Conservation (phyloP, 2,797 vertebrate species). For the Clarias laeviceps region DNA sequence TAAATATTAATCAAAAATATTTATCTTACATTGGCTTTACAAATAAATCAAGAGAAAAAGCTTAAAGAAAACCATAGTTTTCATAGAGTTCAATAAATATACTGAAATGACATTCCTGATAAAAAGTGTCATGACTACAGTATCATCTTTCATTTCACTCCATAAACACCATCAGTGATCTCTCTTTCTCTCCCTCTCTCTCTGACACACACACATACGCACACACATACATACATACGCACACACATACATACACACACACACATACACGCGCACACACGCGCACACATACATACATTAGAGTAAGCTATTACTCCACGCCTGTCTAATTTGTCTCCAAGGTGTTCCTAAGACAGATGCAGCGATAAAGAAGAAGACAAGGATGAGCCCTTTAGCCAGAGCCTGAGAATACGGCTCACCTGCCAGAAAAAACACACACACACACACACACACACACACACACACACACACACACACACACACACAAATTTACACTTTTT, state of each 20-base stretch:
- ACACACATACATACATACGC: neutral
- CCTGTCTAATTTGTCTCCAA: constrained; percentile 77
- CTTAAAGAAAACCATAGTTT: neutral
- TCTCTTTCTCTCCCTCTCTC: neutral
- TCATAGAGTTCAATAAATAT: neutral
- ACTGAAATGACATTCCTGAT: neutral
- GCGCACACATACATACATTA: constrained; percentile 16
- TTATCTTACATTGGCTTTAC: neutral
- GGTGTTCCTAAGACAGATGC: constrained; percentile 78
- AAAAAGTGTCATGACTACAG: neutral
- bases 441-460: neutral
- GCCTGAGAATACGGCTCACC: constrained; percentile 84
- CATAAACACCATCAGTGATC: neutral
- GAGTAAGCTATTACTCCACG: constrained; percentile 59
- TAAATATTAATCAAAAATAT: constrained; percentile 6
- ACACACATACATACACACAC: neutral
- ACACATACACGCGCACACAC: too few relatives aligned
- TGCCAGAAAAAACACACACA: constrained; percentile 59
- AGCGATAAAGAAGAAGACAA: constrained; percentile 78
- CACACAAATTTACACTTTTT: neutral
- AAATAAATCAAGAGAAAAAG: neutral
- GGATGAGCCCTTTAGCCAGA: constrained; percentile 83
- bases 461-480: neutral
- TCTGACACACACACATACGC: neutral
- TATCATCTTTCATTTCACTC: neutral